Base-by-base conservation (phyloP, 2,797 vertebrate genomes). In the Sylvilagus floridanus region DNA sequence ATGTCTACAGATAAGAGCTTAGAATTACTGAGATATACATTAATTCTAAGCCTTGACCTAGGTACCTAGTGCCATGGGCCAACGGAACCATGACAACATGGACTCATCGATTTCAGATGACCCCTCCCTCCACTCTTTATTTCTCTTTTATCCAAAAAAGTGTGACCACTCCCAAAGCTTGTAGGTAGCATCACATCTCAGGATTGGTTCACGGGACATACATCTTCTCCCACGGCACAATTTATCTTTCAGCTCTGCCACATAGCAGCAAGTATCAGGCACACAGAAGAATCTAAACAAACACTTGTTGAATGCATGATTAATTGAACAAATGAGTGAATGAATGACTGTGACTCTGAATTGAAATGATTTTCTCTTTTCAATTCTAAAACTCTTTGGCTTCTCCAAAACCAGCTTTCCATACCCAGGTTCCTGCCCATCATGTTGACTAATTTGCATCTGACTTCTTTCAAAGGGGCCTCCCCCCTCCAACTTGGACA, bases 221-320 rank as follows among this genome's bases (percentile, higher is more conserved):
- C 32, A 17, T 47, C 42, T 83, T 63, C 4, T 22, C 5, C 32
- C 30, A 60, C 1, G 21, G 1, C 42, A 13, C 72, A 9, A 35
- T 83, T 77, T 93, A 35, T 60, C 57, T 82, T 91, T 83, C n/a
- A 54, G 12, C 66, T 71, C 26, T 76, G 14, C n/a, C 87, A 42
- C 13, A 54, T 37, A 28, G 30, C 30, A 75, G 28, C 42, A 93
- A 84, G 13, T 47, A 5, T 4, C 8, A 26, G 35, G 32, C 28
- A 77, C 62, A n/a, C 1, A 90, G 11, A 14, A 94, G 12, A 84
- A 22, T 21, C 14, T 84, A 62, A 84, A 19, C 9, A 79, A 50
- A 62, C 21, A 68, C 2, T 63, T 81, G 28, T 32, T 37, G 21
- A 84, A 76, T 57, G 42, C 42, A 62, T 42, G 35, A 78, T 21